These are phyloP conservation scores for Rhinatrema bivittatum DNA, from an alignment of 2,797 vertebrate genomes.

Conservation along the genomic window DNA sequence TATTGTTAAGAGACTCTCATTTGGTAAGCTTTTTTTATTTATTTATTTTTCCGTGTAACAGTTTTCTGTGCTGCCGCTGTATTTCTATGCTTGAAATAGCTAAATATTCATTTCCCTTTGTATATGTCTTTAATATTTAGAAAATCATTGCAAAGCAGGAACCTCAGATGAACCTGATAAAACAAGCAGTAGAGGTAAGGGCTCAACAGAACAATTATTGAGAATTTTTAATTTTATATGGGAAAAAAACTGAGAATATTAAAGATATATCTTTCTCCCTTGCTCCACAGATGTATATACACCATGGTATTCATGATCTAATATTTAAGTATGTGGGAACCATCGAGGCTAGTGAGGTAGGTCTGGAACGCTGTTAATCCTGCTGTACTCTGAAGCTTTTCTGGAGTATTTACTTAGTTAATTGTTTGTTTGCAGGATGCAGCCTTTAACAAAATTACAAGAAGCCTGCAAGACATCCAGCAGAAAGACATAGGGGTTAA, in stretches of 20 bases:
- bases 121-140: constrained; percentile 44
- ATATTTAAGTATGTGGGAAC: constrained; percentile 92
- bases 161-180: constrained; percentile 87
- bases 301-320: constrained; percentile 84
- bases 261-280: too few relatives aligned
- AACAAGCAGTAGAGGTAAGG: constrained; percentile 92
- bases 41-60: neutral
- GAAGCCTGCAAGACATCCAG: constrained; percentile 92
- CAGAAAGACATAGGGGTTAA: constrained; percentile 91
- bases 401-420: neutral
- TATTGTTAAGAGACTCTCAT: constrained; percentile 83
- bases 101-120: neutral
- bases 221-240: too few relatives aligned
- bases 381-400: neutral
- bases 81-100: too few relatives aligned
- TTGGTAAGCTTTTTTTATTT: constrained; percentile 64
- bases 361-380: neutral
- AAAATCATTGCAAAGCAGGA: constrained; percentile 86
- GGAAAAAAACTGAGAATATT: too few relatives aligned
- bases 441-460: constrained; percentile 90
- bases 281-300: constrained; percentile 79
- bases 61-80: neutral
- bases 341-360: constrained; percentile 86
- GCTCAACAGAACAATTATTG: too few relatives aligned
- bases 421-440: constrained; percentile 69